These are phyloP conservation scores for Sinocyclocheilus grahami DNA, from an alignment of 2,113 vertebrate genomes.

Conservation along the genomic window DNA sequence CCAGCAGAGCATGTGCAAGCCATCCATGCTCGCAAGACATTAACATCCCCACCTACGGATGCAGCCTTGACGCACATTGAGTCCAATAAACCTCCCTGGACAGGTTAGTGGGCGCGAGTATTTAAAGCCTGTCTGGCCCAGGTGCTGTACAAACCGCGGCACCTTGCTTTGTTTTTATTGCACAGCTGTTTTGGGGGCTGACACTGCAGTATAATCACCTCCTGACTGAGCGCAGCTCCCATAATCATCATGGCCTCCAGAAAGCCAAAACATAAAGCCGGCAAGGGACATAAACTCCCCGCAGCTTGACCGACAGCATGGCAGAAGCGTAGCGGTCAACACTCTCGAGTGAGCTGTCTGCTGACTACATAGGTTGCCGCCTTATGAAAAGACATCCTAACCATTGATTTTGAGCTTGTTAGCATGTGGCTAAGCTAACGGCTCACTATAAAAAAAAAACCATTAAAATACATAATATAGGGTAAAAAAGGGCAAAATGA, in stretches of 20 bases:
- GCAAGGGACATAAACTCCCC: slow-evolving; percentile 38
- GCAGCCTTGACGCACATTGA: neutral
- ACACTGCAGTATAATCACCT: slow-evolving; percentile 67
- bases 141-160: slow-evolving; percentile 68
- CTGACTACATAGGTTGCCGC: neutral
- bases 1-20: neutral
- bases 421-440: no score
- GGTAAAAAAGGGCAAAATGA: no score
- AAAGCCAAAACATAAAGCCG: slow-evolving; percentile 57
- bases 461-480: no score
- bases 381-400: neutral
- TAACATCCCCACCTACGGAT: neutral
- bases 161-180: slow-evolving; percentile 73
- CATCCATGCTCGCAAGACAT: neutral
- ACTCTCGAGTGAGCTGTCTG: neutral
- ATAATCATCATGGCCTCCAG: slow-evolving; percentile 67
- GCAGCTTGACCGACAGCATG: slow-evolving; percentile 37
- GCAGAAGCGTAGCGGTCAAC: slow-evolving; percentile 40
- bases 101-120: slow-evolving; percentile 63
- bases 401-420: neutral
- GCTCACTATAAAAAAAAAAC: no score
- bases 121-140: slow-evolving; percentile 75
- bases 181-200: slow-evolving; percentile 74
- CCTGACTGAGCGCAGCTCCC: slow-evolving; percentile 58
- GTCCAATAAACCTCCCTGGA: slow-evolving; percentile 39